Evolutionary conservation across 2,888 invertebrate species (phyloP).

Genomic region (Yponomeuta evonymella): DNA sequence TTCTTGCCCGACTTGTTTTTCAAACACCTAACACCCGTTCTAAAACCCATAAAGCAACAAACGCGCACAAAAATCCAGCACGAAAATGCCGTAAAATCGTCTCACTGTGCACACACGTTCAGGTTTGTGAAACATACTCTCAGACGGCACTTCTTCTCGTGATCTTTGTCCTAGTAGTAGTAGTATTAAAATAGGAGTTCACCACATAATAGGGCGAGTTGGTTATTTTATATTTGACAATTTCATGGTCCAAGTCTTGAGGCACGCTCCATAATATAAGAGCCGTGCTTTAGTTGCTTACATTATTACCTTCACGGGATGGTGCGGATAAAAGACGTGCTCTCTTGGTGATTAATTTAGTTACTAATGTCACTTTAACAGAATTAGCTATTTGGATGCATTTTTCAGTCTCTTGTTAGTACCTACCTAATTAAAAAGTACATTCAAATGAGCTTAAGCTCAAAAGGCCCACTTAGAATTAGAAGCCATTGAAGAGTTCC

Average conservation of each 20-base stretch:
- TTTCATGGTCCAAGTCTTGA: conserved; percentile 3
- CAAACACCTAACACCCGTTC: background rate
- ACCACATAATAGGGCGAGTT: background rate
- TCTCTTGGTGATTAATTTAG: background rate
- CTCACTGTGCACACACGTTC: background rate
- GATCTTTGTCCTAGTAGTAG: background rate
- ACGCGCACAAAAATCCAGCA: background rate
- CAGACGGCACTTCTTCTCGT: background rate
- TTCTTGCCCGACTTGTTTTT: too few relatives aligned
- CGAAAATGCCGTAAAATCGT: background rate
- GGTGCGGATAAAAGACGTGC: background rate
- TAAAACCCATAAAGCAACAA: background rate
- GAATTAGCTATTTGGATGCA: too few relatives aligned
- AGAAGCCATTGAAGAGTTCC: too few relatives aligned
- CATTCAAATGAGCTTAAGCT: too few relatives aligned
- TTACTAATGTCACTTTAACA: too few relatives aligned
- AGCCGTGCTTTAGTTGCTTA: background rate
- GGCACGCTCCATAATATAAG: background rate
- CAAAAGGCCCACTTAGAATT: too few relatives aligned
- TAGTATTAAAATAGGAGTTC: background rate
- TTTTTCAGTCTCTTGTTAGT: too few relatives aligned
- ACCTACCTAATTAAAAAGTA: too few relatives aligned
- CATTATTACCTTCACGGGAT: background rate
- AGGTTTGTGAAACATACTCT: background rate
- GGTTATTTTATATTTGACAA: background rate